Evolutionary conservation across 1,140 invertebrate species (phyloP), one percentile per base, ranked within the genome.

Genomic region (Mesaphorura yosii): DNA sequence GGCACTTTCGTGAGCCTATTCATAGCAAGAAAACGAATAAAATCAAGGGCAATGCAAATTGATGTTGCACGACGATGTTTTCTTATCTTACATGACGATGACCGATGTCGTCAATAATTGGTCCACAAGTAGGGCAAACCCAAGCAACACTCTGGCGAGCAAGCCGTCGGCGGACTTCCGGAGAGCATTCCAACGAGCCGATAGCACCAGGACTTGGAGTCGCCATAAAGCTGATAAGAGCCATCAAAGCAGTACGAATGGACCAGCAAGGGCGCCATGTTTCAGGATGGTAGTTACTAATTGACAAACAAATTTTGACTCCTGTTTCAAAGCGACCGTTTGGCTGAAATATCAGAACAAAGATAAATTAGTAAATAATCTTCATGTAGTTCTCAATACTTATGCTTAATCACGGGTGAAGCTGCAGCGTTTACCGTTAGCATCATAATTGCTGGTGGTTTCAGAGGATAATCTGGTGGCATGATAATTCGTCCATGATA

Each of bases 261-360:
- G 89, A 93, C 92, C 91, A 96, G 15, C 87, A 91, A 40, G 91
- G 91, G 65, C 91, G 86, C 92, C 92, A 97, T 15, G 88, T 91
- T 71, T 96, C 92, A 15, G 92, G 92, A 72, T 97, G 92, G 73
- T 94, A 82, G n/a, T 88, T 89, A 61, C 90, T 95, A 64, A 97
- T 97, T 59, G 87, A 93, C 38, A 97, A 72, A 69, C 92, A 97
- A 66, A 97, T 94, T 71, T 96, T 95, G 69, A 89, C 92, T 64
- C 90, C 87, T 2, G 79, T 78, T 74, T 95, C 89, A 76, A 96
- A 97, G 57, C 92, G 76, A 40, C 92, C 92, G 75, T 93, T 96
- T 23, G 89, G 89, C 86, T 90, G 65, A 45, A 72, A 66, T 65
- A 68, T 62, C 59, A 55, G 51, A 47, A 48, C 26, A 42, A 48